Evolutionary conservation across 1,140 invertebrate species (phyloP), one percentile per base, ranked within the genome.

Genomic region (Aphaenogaster floridana): DNA sequence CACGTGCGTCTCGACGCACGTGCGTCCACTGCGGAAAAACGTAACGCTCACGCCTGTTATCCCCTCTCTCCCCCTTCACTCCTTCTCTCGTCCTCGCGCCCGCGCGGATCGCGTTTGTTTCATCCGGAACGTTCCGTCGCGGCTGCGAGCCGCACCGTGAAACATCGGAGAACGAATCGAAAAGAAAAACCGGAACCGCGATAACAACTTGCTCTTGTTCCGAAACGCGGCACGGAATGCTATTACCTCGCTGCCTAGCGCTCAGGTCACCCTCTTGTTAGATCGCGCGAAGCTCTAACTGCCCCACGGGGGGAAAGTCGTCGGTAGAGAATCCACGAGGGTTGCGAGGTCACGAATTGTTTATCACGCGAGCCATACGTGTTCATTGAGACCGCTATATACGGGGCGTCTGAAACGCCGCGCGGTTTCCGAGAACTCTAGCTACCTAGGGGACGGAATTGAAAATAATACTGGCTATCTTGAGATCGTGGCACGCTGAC

Each of bases 71-170:
- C 0, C 21, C 17, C 34, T 17, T 21, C 64, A 3, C 42, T 42
- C 2, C 9, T 57, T 45, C 36, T 28, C 59, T 3, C 36, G 36
- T n/a, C 13, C 50, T 54, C 9, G 34, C 8, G 5, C 54, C 42
- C n/a, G n/a, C 54, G 68, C 21, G 45, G 9, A 34, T 63, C 52
- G 66, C 88, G 79, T 89, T 89, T 68, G 85, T 79, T 89, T 89
- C 87, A 13, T 34, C 39, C 64, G 39, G 5, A 39, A 21, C 28
- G 17, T 1, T 28, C 34, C n/a, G 36, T 50, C 48, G 48, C 59
- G 7, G 21, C 6, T 11, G 28, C 28, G 28, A 63, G 21, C 7
- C 61, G 52, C 57, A 2, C n/a, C 42, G 3, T 1, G 34, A 64
- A 8, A 64, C 28, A 39, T 17, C 0, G 36, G 36, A 34, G 7